A percentile compares a stretch with the other conserved stretches of the same genome.
phyloP scores from a whole-genome alignment of 2,797 vertebrate genomes.

The Onychomys torridus region DNA sequence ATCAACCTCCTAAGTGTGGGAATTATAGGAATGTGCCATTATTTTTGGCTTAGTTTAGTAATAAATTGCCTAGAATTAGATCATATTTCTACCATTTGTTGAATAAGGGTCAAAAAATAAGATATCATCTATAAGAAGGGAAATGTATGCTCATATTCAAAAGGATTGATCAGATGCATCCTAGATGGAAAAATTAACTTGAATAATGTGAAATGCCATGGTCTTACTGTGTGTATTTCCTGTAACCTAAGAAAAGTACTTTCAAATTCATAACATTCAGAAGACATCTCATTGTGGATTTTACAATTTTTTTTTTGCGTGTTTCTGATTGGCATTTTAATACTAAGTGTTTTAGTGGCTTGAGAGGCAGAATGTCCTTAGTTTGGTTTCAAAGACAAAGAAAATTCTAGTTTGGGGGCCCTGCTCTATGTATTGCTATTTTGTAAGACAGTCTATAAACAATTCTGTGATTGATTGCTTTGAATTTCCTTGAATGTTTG shows the following conservation, averaged over 20 bases:
- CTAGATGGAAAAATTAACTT: background rate
- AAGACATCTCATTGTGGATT: background rate
- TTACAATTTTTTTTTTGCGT: background rate
- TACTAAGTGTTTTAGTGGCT: background rate
- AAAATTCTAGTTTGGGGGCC: background rate
- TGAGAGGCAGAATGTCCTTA: background rate
- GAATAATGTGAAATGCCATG: background rate
- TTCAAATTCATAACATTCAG: slow-evolving; percentile 21
- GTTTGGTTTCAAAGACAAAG: slow-evolving; percentile 36
- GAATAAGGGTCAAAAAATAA: background rate
- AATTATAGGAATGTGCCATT: background rate
- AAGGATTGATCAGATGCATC: background rate
- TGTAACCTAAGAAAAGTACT: background rate
- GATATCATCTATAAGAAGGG: background rate
- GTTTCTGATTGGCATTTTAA: background rate
- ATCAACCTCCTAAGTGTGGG: background rate
- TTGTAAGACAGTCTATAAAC: background rate
- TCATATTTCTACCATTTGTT: background rate
- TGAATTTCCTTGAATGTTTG: background rate
- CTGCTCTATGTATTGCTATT: background rate
- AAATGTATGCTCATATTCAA: background rate
- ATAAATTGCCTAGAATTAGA: background rate
- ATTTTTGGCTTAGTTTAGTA: background rate
- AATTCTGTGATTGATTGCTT: background rate
- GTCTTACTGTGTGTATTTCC: background rate